phyloP scores from a whole-genome alignment of 2,888 invertebrate genomes.

The Drosophila mercatorum region DNA sequence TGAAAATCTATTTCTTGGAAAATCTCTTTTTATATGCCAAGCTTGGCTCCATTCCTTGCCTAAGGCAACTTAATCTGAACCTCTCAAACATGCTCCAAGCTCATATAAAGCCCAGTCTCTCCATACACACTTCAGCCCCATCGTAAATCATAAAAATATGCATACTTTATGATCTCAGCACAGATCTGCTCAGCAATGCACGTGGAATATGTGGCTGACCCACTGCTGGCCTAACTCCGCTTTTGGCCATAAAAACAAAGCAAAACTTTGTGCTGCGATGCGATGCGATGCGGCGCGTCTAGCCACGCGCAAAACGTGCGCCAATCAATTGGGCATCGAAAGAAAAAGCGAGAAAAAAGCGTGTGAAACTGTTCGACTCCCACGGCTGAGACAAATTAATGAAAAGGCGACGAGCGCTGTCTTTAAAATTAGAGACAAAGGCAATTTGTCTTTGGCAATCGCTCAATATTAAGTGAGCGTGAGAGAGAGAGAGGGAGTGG shows the following conservation, averaged over 20 bases:
- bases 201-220: not conserved
- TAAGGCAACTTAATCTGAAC: no score
- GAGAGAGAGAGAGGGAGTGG: not conserved
- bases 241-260: slow-evolving; percentile 4
- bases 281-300: slow-evolving; percentile 19
- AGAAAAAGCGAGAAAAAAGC: slow-evolving; percentile 28
- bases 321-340: slow-evolving; percentile 69
- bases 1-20: no score
- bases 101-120: no score
- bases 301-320: slow-evolving; percentile 78
- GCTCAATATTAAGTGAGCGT: slow-evolving; percentile 38
- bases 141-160: not conserved
- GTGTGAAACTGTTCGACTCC: slow-evolving; percentile 72
- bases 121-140: no score
- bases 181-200: not conserved
- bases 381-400: slow-evolving; percentile 73
- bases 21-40: no score
- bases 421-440: slow-evolving; percentile 75
- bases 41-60: no score
- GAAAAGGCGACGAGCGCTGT: slow-evolving; percentile 48
- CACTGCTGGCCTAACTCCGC: not conserved
- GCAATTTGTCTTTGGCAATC: slow-evolving; percentile 78
- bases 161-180: slow-evolving; percentile 28
- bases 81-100: no score
- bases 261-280: slow-evolving; percentile 10